Evolutionary conservation across 2,888 invertebrate species (phyloP).

Genomic region (Phytoseiulus persimilis): DNA sequence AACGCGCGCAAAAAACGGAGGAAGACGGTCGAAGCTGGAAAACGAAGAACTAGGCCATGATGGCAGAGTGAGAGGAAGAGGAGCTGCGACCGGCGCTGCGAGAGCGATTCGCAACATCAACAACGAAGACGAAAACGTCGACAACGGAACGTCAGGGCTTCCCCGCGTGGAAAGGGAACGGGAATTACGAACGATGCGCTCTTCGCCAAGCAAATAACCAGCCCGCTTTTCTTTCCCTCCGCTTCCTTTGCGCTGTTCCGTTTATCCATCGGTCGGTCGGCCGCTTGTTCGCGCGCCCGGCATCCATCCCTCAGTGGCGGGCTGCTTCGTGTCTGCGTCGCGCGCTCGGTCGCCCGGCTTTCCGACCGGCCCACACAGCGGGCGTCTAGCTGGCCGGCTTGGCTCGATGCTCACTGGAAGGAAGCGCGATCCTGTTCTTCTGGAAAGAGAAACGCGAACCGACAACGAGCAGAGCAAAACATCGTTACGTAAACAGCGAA

Average conservation of each 20-base stretch:
- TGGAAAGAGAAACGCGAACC: background rate
- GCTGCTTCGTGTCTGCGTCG: too few relatives aligned
- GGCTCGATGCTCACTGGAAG: background rate
- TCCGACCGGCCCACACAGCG: background rate
- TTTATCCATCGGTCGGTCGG: background rate
- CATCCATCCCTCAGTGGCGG: background rate
- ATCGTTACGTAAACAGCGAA: background rate
- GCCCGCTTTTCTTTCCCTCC: background rate
- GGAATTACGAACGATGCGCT: background rate
- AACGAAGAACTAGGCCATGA: background rate
- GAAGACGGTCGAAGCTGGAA: background rate
- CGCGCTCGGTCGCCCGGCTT: background rate
- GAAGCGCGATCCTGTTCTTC: background rate
- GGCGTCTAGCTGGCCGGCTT: background rate
- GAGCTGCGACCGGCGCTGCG: background rate
- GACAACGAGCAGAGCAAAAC: background rate
- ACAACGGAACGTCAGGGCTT: background rate
- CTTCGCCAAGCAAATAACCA: background rate
- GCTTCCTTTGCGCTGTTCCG: background rate
- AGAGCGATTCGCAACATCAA: background rate
- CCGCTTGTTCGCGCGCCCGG: background rate
- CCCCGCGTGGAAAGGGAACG: background rate
- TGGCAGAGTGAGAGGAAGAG: background rate
- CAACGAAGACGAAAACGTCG: background rate
- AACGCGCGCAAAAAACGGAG: background rate